Percentiles rank a stretch among this genome's conserved stretches.
These are phyloP conservation scores for Hippoglossus hippoglossus DNA, from an alignment of 2,797 vertebrate genomes.

Conservation along the genomic window DNA sequence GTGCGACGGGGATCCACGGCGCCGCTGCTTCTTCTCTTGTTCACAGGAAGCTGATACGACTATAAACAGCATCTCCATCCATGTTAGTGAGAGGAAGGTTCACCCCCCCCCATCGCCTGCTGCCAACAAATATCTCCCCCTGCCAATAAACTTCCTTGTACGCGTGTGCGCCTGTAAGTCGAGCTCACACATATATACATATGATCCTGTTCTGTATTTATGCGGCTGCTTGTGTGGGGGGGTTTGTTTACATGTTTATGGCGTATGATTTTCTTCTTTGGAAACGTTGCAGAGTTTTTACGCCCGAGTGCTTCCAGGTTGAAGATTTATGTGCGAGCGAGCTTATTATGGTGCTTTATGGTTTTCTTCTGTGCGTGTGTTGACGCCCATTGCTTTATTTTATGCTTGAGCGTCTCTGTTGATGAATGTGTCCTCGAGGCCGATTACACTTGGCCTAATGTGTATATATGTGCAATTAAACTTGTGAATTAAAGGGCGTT, in stretches of 20 bases:
- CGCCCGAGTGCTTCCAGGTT: conserved; percentile 53
- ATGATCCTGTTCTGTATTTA: conserved; percentile 40
- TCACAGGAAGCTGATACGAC: conserved; percentile 48
- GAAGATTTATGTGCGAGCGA: conserved; percentile 56
- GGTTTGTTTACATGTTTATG: conserved; percentile 72
- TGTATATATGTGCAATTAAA: conserved; percentile 69
- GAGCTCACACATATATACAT: not conserved
- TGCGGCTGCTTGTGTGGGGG: conserved; percentile 52
- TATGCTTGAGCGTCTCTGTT: conserved; percentile 55
- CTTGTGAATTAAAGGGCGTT: conserved; percentile 39
- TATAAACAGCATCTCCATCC: conserved; percentile 37
- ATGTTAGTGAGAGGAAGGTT: conserved; percentile 61
- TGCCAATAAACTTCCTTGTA: conserved; percentile 50
- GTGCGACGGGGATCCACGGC: conserved; percentile 42
- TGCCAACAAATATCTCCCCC: conserved; percentile 20
- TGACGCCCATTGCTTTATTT: conserved; percentile 55
- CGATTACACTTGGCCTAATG: conserved; percentile 53
- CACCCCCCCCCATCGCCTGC: not conserved
- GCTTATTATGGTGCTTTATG: conserved; percentile 55
- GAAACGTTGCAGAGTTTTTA: conserved; percentile 22
- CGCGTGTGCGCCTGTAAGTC: conserved; percentile 34
- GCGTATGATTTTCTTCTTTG: conserved; percentile 42
- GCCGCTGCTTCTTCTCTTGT: conserved; percentile 30
- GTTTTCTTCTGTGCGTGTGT: conserved; percentile 50
- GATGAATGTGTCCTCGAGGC: conserved; percentile 59